A percentile compares a stretch with the other conserved stretches of the same genome.
Conservation (phyloP, 92 coral and sea anemone species). For the Epizoanthus illoricatus region DNA sequence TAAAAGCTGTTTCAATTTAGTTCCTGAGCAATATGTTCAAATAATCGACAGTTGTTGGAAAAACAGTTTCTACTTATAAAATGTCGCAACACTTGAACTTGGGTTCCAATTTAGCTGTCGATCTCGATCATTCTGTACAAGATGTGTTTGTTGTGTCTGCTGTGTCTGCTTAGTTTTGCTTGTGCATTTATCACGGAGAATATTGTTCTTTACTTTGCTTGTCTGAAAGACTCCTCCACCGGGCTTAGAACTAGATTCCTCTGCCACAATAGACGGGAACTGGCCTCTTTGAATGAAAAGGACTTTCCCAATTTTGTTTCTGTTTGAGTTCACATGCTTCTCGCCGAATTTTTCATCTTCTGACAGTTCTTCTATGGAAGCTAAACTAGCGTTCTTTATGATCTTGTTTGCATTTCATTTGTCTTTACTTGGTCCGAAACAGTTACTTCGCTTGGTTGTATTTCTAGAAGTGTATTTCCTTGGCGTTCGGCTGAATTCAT, state of each 20-base stretch:
- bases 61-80: conserved; percentile 1
- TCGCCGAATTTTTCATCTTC: neutral
- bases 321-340: neutral
- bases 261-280: neutral
- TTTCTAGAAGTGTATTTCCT: neutral
- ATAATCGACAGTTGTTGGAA: too few species aligned
- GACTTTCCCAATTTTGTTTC: neutral
- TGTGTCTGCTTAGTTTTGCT: neutral
- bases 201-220: too few species aligned
- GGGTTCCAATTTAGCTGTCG: conserved; percentile 5
- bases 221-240: neutral
- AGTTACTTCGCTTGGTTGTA: neutral
- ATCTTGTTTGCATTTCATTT: conserved; percentile 7
- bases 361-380: conserved; percentile 3
- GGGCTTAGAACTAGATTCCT: neutral
- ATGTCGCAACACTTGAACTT: conserved; percentile 5
- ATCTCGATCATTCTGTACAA: neutral
- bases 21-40: too few species aligned
- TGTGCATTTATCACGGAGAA: neutral
- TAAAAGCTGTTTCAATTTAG: too few species aligned
- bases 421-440: conserved; percentile 1
- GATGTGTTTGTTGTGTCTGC: neutral
- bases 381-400: neutral
- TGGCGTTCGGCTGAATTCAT: conserved; percentile 8
- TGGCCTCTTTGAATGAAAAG: conserved; percentile 5